Conservation (phyloP, 30 jellyfish, hydroid and myxozoan genomes). For the Pelagia noctiluca region DNA sequence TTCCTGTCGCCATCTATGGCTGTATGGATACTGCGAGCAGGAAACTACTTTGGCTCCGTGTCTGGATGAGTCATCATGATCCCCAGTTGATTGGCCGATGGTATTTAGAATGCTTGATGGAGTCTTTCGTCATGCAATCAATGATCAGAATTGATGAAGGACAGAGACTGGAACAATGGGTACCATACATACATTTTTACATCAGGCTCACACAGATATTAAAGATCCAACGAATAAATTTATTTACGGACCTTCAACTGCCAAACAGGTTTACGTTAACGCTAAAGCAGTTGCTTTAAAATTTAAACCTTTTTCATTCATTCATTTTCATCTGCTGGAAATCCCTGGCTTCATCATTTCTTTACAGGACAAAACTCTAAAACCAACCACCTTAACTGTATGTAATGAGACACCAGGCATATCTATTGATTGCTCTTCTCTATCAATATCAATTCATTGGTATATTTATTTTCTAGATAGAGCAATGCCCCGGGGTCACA, state of each 20-base stretch:
- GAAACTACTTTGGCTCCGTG: constrained; percentile 29
- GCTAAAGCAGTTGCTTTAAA: no score
- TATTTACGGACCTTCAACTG: constrained; percentile 4
- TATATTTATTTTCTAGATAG: not conserved
- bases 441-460: not conserved
- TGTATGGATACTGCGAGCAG: constrained; percentile 46
- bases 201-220: constrained; percentile 1
- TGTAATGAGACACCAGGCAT: not conserved
- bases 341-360: not conserved
- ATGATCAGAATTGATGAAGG: constrained; percentile 15
- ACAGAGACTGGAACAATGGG: constrained; percentile 44
- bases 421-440: no score
- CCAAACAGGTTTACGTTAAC: no score
- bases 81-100: no score
- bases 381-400: not conserved
- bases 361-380: not conserved
- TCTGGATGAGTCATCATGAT: constrained; percentile 23
- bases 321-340: not conserved
- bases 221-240: not conserved
- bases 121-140: constrained; percentile 11
- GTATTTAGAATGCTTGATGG: no score
- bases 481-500: not conserved
- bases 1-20: constrained; percentile 9
- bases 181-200: constrained; percentile 28
- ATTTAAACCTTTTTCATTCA: not conserved